A percentile compares a stretch with the other conserved stretches of the same genome.
These are phyloP conservation scores for Cryptus armator DNA, from an alignment of 2,888 invertebrate genomes.

Conservation along the genomic window DNA sequence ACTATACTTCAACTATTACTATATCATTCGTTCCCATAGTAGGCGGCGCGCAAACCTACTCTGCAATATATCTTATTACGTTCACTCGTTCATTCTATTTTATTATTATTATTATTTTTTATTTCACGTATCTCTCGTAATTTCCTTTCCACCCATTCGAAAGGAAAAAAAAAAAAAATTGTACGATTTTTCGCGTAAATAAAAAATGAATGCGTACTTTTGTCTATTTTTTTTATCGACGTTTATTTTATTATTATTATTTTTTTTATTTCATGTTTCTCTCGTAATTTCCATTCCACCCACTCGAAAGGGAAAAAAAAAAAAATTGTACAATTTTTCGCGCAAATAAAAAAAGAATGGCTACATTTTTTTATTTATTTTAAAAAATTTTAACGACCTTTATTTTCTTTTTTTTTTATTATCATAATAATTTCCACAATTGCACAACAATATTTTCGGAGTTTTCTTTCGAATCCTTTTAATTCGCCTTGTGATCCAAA, in stretches of 20 bases:
- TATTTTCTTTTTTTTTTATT: background rate
- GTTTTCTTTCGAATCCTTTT: background rate
- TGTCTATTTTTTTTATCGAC: too few species aligned
- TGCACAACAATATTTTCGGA: too few species aligned
- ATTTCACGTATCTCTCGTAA: background rate
- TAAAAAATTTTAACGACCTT: too few species aligned
- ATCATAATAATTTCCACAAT: too few species aligned
- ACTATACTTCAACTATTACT: slow-evolving; percentile 34
- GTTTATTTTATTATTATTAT: background rate
- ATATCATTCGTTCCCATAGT: slow-evolving; percentile 12
- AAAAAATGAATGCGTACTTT: too few species aligned
- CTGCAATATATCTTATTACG: slow-evolving; percentile 15
- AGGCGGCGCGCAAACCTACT: slow-evolving; percentile 8
- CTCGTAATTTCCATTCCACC: background rate
- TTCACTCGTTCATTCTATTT: background rate
- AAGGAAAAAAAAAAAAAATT: too few species aligned
- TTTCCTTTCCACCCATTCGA: background rate
- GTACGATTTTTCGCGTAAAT: too few species aligned
- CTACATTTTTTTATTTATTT: too few species aligned
- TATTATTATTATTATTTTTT: background rate
- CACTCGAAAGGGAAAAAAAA: background rate
- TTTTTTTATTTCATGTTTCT: background rate
- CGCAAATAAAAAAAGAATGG: too few species aligned
- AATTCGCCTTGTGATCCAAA: background rate
- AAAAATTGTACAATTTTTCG: too few species aligned